Evolutionary conservation across 2,113 vertebrate genomes (phyloP), one percentile per base, ranked within the genome.

Genomic region (Phalacrocorax pelagicus): DNA sequence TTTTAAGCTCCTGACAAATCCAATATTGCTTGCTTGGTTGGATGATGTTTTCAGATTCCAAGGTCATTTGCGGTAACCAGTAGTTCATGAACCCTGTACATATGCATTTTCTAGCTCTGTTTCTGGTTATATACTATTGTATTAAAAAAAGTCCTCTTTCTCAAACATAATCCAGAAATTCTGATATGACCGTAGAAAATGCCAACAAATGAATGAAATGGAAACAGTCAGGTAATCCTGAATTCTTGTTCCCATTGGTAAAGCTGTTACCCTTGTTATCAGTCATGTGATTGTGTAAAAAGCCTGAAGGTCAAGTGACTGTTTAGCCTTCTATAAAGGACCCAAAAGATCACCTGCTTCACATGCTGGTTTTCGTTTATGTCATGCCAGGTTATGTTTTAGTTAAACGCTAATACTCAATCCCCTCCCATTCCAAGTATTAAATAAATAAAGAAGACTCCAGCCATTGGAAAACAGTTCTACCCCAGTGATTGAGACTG

Each of bases 1-100:
- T 97, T 97, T 97, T 94, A 93, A 12, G 0, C 12, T 88, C 38
- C 69, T 97, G 92, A 96, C 46, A 97, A 97, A 96, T 96, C 80
- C 88, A 97, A 92, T 96, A 97, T 80, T 95, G 30, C 73, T 96
- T 92, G 34, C 62, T 84, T 34, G 51, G 18, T 72, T 92, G 91
- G 73, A 87, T 95, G 85, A 73, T 92, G 36, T 92, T 96, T 97
- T 95, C 66, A 59, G 12, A 82, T 97, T 95, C 95, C 88, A 97
- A 96, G 88, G 95, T 96, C 77, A 71, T 93, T 97, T 94, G 14
- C 61, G 84, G 40, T 80, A 46, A 21, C 90, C 86, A 63, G 47
- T 47, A 54, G 86, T 81, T 95, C 90, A 89, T 55, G 84, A 97
- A 88, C 85, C 5, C n/a, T 15, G 36, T 88, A 94, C 86, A 85